These are phyloP conservation scores for Gallirallus australis DNA, from an alignment of 2,797 vertebrate genomes.

Conservation along the genomic window DNA sequence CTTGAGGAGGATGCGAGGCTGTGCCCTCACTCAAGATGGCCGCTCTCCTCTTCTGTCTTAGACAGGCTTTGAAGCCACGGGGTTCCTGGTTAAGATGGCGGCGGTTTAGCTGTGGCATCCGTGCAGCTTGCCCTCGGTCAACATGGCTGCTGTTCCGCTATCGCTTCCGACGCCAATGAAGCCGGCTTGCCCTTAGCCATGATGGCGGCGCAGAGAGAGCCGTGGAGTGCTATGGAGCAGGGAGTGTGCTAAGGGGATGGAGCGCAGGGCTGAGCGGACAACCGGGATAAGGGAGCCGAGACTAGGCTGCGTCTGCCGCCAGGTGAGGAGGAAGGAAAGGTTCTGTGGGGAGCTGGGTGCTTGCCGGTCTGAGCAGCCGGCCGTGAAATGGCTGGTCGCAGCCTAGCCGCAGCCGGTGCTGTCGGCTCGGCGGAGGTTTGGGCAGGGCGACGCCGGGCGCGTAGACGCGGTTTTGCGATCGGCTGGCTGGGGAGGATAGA, in stretches of 20 bases:
- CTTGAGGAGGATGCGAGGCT: neutral
- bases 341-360: neutral
- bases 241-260: neutral
- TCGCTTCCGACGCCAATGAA: neutral
- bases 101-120: fast-evolving
- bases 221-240: fast-evolving
- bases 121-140: neutral
- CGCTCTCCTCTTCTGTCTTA: fast-evolving
- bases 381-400: neutral
- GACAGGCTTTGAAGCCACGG: neutral
- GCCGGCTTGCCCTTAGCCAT: neutral
- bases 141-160: neutral
- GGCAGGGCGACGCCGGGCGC: neutral
- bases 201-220: neutral
- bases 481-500: neutral
- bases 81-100: neutral
- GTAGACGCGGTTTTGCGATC: neutral
- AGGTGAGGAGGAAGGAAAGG: neutral
- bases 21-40: slow-evolving; percentile 24
- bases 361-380: neutral
- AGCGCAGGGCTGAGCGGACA: too few species aligned
- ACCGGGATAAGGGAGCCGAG: too few species aligned
- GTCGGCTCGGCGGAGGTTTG: neutral
- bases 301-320: fast-evolving
- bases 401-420: neutral